These are phyloP conservation scores for Hydrochoerus hydrochaeris DNA, from an alignment of 2,113 vertebrate genomes.

Conservation along the genomic window DNA sequence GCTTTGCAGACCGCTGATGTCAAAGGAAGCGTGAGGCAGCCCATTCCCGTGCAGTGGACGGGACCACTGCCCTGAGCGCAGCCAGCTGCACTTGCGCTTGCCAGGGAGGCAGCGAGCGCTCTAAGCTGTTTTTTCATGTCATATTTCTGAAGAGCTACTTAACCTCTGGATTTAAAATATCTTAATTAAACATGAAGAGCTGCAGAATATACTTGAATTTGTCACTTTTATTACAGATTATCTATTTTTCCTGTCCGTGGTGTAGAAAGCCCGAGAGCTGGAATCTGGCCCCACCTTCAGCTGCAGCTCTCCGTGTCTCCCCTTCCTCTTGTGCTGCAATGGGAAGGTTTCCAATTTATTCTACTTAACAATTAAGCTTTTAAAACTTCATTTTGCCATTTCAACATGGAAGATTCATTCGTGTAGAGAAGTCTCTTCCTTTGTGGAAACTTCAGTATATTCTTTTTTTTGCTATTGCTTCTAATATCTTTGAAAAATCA, in stretches of 20 bases:
- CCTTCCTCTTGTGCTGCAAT: neutral
- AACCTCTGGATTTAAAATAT: neutral
- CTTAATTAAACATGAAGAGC: constrained; percentile 22
- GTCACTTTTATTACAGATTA: constrained; percentile 1
- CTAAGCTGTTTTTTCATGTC: neutral
- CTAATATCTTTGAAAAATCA: neutral
- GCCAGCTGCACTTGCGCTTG: neutral
- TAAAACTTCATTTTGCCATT: neutral
- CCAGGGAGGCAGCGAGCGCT: neutral
- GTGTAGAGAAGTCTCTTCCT: neutral
- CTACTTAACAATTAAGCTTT: neutral
- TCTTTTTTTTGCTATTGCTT: neutral
- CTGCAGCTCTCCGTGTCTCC: neutral
- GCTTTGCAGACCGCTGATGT: neutral
- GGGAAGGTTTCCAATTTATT: neutral
- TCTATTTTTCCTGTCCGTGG: neutral
- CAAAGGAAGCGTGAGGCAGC: too few relatives aligned
- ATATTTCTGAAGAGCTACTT: neutral
- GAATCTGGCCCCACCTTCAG: neutral
- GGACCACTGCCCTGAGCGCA: too few relatives aligned
- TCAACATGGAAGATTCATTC: neutral
- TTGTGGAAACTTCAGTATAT: neutral
- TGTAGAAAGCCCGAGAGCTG: neutral
- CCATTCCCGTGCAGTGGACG: too few relatives aligned
- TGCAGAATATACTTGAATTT: neutral